Conservation (phyloP, 2,888 invertebrate species). For the Cecidostiba fungosa region DNA sequence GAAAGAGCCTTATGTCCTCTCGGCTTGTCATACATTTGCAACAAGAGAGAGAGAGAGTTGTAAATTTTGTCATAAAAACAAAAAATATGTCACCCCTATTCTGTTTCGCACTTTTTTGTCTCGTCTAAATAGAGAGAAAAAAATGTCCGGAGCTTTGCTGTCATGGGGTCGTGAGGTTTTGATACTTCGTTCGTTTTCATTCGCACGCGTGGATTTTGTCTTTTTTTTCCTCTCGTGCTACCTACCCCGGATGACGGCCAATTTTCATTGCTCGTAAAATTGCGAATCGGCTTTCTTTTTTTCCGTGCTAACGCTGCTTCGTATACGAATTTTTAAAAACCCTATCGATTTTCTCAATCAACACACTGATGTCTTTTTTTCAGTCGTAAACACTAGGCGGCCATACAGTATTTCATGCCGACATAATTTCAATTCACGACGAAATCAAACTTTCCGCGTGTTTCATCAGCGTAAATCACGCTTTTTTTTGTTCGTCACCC, state of each 20-base stretch:
- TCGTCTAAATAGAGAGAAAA: no score
- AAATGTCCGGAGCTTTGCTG: no score
- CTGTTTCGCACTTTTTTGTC: no score
- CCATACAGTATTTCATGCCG: not conserved
- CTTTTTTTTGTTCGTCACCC: not conserved
- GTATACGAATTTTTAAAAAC: not conserved
- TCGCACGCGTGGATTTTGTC: conserved; percentile 7
- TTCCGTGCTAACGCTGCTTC: not conserved
- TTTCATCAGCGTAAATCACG: conserved; percentile 43
- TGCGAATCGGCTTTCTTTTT: conserved; percentile 19
- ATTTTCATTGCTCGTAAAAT: conserved; percentile 41
- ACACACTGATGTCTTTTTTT: not conserved
- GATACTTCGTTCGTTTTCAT: no score
- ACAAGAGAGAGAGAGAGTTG: no score
- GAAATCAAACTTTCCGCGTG: conserved; percentile 47
- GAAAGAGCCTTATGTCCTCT: no score
- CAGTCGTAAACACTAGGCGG: not conserved
- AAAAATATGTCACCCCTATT: no score
- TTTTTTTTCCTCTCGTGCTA: conserved; percentile 31
- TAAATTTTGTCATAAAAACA: no score
- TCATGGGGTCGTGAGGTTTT: no score
- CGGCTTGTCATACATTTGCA: no score
- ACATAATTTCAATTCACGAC: conserved; percentile 40
- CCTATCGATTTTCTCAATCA: not conserved
- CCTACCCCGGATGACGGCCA: conserved; percentile 27